Base-by-base conservation (phyloP, 92 coral and sea anemone genomes). In the Paragorgia papillata region DNA sequence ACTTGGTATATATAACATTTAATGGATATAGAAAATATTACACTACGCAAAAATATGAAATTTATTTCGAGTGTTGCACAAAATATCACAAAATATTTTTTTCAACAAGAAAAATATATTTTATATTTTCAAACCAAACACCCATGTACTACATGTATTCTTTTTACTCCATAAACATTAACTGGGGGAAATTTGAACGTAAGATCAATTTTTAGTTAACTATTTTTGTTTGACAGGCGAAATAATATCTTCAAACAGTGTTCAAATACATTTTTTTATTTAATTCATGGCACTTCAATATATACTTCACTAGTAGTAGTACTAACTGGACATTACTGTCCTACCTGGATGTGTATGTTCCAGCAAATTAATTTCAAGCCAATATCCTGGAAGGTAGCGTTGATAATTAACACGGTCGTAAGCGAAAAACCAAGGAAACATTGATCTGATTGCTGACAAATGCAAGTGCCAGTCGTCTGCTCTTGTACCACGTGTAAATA, bases 351-450 rank as follows among this genome's bases (percentile, higher is more conserved):
- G 75, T 49, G 75, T 46, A 69, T 44, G 40, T 21, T 69, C 75
- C 75, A 69, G 22, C 18, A 50, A 22, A 69, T 50, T 69, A 40
- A 69, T 69, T 69, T 69, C 75, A 50, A 69, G 75, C 75, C 75
- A 69, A 50, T 69, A 69, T 69, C 58, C 57, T 27, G 75, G 19
- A 5, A 69, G 75, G 26, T 69, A 69, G 40, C 60, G 75, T 69
- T 69, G 75, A 14, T 69, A 69, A 27, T 69, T 44, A 1, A 69
- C 41, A 50, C 75, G 75, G 40, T 69, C 61, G 40, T 69, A 69
- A 1, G 75, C 75, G 40, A 69, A 69, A 69, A 69, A 69, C 75
- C 75, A 69, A 49, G 75, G 75, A 27, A 46, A 49, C 75, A 69
- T 68, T 44, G 75, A 68, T 46, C 75, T 21, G 59, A 69, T 50